Evolutionary conservation across 2,797 vertebrate species (phyloP).

Genomic region (Basileuterus tristriatus): DNA sequence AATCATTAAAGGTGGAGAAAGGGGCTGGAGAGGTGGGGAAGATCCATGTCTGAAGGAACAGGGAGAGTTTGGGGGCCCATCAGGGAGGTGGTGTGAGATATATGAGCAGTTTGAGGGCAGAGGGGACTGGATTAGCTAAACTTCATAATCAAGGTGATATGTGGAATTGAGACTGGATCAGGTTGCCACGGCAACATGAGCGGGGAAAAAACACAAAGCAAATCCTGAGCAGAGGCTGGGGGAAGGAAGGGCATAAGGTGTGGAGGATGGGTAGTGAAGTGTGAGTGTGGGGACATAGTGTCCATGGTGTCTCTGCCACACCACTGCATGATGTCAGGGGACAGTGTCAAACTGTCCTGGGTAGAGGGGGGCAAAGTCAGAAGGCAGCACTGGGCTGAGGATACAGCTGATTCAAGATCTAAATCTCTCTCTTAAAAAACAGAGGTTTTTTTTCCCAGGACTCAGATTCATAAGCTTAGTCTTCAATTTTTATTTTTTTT

Average conservation of each 20-base stretch:
- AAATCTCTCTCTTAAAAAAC: background rate
- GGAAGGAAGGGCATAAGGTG: background rate
- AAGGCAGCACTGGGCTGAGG: background rate
- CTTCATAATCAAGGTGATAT: background rate
- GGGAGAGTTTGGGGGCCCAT: background rate
- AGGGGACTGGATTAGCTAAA: background rate
- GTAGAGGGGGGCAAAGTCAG: background rate
- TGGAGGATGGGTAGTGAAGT: background rate
- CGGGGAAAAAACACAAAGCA: background rate
- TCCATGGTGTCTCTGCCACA: background rate
- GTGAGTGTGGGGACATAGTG: background rate
- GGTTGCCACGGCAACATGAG: background rate
- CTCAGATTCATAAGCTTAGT: background rate
- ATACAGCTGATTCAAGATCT: background rate
- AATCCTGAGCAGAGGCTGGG: background rate
- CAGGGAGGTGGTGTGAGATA: background rate
- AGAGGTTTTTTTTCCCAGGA: background rate
- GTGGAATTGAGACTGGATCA: background rate
- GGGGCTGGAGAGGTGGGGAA: background rate
- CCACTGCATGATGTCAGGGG: background rate
- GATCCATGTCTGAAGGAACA: background rate
- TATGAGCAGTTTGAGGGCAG: background rate
- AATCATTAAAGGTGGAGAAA: background rate
- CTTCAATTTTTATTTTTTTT: background rate
- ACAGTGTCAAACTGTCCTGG: background rate